Evolutionary conservation across 2,113 vertebrate species (phyloP).

Genomic region (Columba livia): DNA sequence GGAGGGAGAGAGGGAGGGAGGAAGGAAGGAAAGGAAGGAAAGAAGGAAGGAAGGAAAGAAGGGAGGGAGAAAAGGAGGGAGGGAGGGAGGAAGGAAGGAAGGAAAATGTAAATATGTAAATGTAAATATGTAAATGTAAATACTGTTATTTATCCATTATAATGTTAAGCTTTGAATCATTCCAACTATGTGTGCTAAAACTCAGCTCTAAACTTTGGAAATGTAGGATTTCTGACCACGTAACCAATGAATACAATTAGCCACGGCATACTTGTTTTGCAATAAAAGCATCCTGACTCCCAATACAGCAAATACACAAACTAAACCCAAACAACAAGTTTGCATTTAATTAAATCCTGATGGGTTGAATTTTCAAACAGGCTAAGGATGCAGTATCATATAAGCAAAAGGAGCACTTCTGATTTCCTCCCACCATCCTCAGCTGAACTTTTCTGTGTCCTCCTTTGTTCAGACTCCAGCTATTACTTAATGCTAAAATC

Average conservation of each 20-base stretch:
- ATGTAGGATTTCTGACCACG: neutral
- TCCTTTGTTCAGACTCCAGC: neutral
- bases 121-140: neutral
- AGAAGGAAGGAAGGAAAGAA: neutral
- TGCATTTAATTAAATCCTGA: neutral
- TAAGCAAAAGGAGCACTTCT: neutral
- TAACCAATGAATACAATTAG: neutral
- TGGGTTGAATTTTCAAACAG: neutral
- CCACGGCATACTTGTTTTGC: neutral
- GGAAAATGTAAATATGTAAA: neutral
- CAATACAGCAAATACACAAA: neutral
- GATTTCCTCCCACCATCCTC: neutral
- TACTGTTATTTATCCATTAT: neutral
- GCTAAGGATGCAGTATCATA: rapidly evolving
- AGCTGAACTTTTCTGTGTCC: neutral
- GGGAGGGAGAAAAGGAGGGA: neutral
- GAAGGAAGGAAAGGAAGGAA: neutral
- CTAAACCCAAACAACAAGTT: neutral
- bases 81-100: neutral
- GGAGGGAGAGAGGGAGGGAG: neutral
- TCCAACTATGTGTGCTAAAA: neutral
- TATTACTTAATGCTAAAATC: neutral
- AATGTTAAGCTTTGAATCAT: neutral
- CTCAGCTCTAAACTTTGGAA: neutral
- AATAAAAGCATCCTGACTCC: neutral